phyloP scores from a whole-genome alignment of 2,888 invertebrate species.

The Epicampocera succincta region DNA sequence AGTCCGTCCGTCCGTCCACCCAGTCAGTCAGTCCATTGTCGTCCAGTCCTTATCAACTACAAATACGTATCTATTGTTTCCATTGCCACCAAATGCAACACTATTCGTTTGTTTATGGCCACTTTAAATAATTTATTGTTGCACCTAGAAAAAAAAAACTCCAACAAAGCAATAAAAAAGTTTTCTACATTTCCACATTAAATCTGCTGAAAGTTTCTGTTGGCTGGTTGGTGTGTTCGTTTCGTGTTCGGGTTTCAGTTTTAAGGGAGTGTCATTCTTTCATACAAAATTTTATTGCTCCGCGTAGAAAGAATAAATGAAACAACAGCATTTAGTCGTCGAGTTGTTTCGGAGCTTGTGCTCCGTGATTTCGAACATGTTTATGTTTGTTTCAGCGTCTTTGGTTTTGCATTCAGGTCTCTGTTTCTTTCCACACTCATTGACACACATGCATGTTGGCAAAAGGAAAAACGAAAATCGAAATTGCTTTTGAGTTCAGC shows the following conservation, averaged over 20 bases:
- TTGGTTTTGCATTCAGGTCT: constrained; percentile 52
- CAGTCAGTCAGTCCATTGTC: neutral
- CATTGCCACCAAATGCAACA: constrained; percentile 38
- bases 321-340: constrained; percentile 2
- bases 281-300: constrained; percentile 6
- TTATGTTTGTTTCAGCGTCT: constrained; percentile 33
- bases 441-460: neutral
- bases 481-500: neutral
- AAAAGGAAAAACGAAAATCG: neutral
- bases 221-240: constrained; percentile 18
- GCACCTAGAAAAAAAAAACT: constrained; percentile 46
- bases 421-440: constrained; percentile 25
- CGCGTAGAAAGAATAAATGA: neutral
- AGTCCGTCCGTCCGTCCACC: neutral
- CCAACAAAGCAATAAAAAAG: constrained; percentile 10
- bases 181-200: constrained; percentile 31
- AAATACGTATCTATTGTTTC: constrained; percentile 33
- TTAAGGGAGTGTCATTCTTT: constrained; percentile 57
- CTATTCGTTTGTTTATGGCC: constrained; percentile 47
- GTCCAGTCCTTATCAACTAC: constrained; percentile 16
- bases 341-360: neutral
- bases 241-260: constrained; percentile 40
- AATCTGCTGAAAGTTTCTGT: constrained; percentile 22
- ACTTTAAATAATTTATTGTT: constrained; percentile 62
- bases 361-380: constrained; percentile 46